These are phyloP conservation scores for Myopa testacea DNA, from an alignment of 2,888 invertebrate species.

Conservation along the genomic window DNA sequence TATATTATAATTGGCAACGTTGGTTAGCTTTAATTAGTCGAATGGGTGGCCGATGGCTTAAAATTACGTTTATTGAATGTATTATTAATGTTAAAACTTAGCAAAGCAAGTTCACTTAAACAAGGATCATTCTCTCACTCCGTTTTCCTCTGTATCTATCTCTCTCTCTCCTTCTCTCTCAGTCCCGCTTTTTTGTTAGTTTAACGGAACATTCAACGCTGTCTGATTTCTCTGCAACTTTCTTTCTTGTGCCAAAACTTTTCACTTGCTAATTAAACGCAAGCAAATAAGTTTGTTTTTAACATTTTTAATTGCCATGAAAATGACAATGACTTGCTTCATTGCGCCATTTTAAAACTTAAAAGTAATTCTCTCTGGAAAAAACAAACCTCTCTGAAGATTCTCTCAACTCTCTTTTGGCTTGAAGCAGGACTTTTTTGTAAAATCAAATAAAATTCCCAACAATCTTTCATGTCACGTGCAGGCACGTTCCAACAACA, in stretches of 20 bases:
- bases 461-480: conserved; percentile 1
- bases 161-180: too few species aligned
- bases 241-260: not conserved
- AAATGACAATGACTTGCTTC: conserved; percentile 42
- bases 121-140: not conserved
- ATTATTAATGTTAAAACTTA: not conserved
- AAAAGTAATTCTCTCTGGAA: not conserved
- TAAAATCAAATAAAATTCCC: conserved; percentile 31
- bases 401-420: not conserved
- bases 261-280: conserved; percentile 24
- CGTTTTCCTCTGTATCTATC: too few species aligned
- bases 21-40: not conserved
- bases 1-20: conserved; percentile 20
- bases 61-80: conserved; percentile 11
- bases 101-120: not conserved
- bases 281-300: conserved; percentile 30
- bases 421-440: not conserved
- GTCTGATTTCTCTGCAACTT: too few species aligned
- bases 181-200: too few species aligned
- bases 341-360: conserved; percentile 16
- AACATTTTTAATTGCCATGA: conserved; percentile 42
- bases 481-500: not conserved
- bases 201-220: too few species aligned
- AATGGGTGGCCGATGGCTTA: not conserved
- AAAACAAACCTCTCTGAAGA: not conserved